Percentiles rank a stretch among this genome's conserved stretches.
These are phyloP conservation scores for Nasonia giraulti DNA, from an alignment of 1,140 invertebrate genomes.

Conservation along the genomic window DNA sequence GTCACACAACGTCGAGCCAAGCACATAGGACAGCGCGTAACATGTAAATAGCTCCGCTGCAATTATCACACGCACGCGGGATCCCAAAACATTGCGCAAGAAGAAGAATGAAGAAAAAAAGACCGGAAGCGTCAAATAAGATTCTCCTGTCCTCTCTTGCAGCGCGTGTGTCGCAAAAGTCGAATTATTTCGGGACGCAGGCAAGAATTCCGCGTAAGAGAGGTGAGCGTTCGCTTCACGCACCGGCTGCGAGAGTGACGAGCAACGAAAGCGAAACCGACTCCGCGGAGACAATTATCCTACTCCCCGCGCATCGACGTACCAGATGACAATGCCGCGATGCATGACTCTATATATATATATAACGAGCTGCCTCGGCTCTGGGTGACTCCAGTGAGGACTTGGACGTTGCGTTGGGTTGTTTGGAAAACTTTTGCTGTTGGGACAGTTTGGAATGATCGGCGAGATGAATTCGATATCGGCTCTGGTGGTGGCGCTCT, in stretches of 20 bases:
- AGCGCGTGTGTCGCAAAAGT: conserved; percentile 48
- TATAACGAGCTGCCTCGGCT: not conserved
- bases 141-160: not conserved
- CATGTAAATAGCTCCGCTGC: not conserved
- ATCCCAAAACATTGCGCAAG: conserved; percentile 9
- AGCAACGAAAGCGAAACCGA: conserved; percentile 52
- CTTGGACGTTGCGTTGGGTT: not conserved
- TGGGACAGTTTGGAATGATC: not conserved
- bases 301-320: not conserved
- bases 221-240: conserved; percentile 40
- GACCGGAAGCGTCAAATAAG: conserved; percentile 27
- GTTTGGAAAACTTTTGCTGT: too few relatives aligned
- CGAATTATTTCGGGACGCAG: conserved; percentile 57
- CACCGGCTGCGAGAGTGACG: conserved; percentile 44
- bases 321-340: conserved; percentile 19
- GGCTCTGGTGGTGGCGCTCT: conserved; percentile 31
- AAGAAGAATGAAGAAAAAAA: not conserved
- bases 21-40: not conserved
- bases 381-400: not conserved
- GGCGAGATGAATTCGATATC: conserved; percentile 14
- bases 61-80: too few relatives aligned
- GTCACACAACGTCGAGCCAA: too few relatives aligned
- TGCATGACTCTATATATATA: conserved; percentile 45
- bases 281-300: conserved; percentile 24
- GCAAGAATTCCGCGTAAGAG: conserved; percentile 25